Conservation (phyloP, 2,888 invertebrate genomes). For the Xylota sylvarum region DNA sequence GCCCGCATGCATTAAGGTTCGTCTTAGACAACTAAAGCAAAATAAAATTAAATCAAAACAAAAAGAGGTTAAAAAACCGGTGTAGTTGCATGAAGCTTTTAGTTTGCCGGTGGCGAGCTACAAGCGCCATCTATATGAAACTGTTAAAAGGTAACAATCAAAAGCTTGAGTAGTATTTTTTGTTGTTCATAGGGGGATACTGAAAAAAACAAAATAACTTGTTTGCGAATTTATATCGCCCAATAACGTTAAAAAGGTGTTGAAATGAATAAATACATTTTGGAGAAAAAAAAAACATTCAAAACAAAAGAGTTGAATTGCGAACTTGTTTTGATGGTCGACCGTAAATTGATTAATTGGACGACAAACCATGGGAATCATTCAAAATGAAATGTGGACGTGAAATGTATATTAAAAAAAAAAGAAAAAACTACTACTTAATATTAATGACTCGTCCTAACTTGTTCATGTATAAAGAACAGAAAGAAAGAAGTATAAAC, state of each 20-base stretch:
- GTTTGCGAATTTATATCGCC: not conserved
- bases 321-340: slow-evolving; percentile 38
- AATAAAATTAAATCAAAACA: not conserved
- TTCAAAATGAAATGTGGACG: not conserved
- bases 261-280: not conserved
- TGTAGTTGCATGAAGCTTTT: not conserved
- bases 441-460: slow-evolving; percentile 2
- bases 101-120: not conserved
- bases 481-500: not conserved
- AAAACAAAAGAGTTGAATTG: slow-evolving; percentile 58
- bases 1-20: slow-evolving; percentile 2
- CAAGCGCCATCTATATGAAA: slow-evolving; percentile 29
- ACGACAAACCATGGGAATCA: slow-evolving; percentile 21
- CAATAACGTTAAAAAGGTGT: not conserved
- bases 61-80: not conserved
- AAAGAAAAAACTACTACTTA: not conserved
- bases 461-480: not conserved
- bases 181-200: slow-evolving; percentile 13
- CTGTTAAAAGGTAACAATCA: not conserved
- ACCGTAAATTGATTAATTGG: slow-evolving; percentile 38
- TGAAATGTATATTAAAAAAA: not conserved
- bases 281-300: not conserved
- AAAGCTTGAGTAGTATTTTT: slow-evolving; percentile 29
- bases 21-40: slow-evolving; percentile 5
- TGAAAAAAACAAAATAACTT: not conserved